Conservation (phyloP, 2,113 vertebrate species). For the Carollia perspicillata region DNA sequence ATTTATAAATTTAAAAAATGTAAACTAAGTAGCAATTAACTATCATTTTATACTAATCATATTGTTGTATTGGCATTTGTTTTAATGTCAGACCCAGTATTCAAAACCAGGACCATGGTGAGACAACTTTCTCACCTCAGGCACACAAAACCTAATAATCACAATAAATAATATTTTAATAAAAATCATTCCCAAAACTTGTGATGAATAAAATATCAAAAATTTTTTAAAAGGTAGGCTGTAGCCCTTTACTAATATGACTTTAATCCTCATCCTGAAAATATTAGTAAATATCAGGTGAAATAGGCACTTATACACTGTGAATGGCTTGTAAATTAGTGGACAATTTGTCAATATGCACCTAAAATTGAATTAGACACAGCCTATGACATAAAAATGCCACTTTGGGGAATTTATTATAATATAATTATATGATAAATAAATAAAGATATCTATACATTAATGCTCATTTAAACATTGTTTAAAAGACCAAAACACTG, state of each 20-base stretch:
- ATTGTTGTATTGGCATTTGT: not conserved
- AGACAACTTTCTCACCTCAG: not conserved
- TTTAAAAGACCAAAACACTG: not conserved
- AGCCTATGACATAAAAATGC: not conserved
- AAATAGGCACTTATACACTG: not conserved
- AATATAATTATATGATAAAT: not conserved
- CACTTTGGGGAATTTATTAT: not conserved
- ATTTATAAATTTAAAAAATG: not conserved
- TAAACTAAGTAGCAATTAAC: not conserved
- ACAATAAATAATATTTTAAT: not conserved
- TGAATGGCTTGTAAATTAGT: not conserved
- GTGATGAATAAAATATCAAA: not conserved
- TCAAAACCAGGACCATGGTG: not conserved
- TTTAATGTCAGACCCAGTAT: not conserved
- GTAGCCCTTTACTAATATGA: not conserved
- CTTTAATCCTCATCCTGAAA: not conserved
- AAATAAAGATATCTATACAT: not conserved
- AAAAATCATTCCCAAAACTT: not conserved
- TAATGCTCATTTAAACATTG: not conserved
- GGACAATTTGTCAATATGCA: not conserved
- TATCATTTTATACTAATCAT: not conserved
- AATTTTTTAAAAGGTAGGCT: not conserved
- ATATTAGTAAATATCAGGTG: not conserved
- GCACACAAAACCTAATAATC: not conserved
- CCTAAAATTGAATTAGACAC: not conserved